A percentile compares a stretch with the other conserved stretches of the same genome.
Evolutionary conservation across 2,113 vertebrate genomes (phyloP).

Genomic region (Lathamus discolor): DNA sequence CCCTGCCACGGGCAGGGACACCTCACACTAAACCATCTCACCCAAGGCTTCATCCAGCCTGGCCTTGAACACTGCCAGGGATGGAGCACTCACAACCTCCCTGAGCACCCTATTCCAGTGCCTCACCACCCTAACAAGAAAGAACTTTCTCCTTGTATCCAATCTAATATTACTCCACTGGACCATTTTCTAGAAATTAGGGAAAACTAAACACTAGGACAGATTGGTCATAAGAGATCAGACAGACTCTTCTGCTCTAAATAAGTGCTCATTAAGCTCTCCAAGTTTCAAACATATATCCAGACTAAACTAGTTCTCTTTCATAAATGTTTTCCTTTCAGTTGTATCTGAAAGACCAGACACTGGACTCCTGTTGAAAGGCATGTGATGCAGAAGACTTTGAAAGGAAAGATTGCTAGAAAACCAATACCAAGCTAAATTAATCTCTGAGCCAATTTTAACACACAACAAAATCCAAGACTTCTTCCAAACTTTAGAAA

Average conservation of each 20-base stretch:
- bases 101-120: no score
- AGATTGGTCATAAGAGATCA: not conserved
- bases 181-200: not conserved
- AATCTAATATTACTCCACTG: not conserved
- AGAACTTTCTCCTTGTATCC: no score
- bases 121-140: no score
- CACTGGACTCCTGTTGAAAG: not conserved
- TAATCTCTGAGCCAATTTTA: not conserved
- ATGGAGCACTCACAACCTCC: no score
- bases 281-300: not conserved
- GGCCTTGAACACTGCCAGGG: no score
- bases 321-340: not conserved
- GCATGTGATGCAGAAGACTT: not conserved
- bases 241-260: not conserved
- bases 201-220: not conserved
- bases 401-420: not conserved
- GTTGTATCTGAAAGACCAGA: not conserved
- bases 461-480: not conserved
- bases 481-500: not conserved
- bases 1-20: no score
- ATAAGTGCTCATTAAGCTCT: not conserved
- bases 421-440: not conserved
- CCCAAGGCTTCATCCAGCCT: no score
- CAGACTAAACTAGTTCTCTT: not conserved
- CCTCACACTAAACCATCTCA: no score